Base-by-base conservation (phyloP, 2,113 vertebrate species). In the Spea multiplicata region DNA sequence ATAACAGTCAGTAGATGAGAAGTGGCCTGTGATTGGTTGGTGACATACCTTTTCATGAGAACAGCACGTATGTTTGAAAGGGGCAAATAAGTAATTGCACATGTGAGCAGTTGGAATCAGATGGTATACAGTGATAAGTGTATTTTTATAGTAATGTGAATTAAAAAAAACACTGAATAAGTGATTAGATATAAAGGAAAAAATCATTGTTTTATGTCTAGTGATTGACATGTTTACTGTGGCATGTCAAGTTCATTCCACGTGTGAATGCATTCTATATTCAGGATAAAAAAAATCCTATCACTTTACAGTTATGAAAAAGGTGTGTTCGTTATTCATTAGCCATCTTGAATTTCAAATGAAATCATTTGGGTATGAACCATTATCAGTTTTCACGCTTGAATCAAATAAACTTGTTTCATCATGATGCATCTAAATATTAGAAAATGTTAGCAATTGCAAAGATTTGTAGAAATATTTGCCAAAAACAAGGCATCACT, bases 321-420 rank as follows among this genome's bases (percentile, higher is more conserved):
- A 70, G 50, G n/a, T 16, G 50, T 70, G 46, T n/a, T 45, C 50
- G 53, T 71, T 52, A 71, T 8, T 52, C 12, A 71, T 44, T 16
- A 71, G 16, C 49, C 69, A 71, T 53, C 53, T 30, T 71, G 49
- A 48, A 71, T 71, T 50, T 68, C 66, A 68, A 68, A 68, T 9
- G 4, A 59, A 59, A 59, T 59, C 55, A 13, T 8, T 59, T 49
- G 67, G 49, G 46, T 48, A 14, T n/a, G n/a, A 46, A 71, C 69
- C 12, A 48, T n/a, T 13, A 52, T 52, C 8, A 30, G 49, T 70
- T n/a, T 70, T 49, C 66, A 16, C 17, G 16, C 47, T 3, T 6
- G 14, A 70, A 49, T 6, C 47, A 16, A 48, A 70, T 70, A 16
- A 70, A 50, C 16, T 49, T 70, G 48, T 70, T 70, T 46, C 47